Evolutionary conservation across 1,140 invertebrate species (phyloP), one percentile per base, ranked within the genome.

Genomic region (Pseudomyrmex concolor): DNA sequence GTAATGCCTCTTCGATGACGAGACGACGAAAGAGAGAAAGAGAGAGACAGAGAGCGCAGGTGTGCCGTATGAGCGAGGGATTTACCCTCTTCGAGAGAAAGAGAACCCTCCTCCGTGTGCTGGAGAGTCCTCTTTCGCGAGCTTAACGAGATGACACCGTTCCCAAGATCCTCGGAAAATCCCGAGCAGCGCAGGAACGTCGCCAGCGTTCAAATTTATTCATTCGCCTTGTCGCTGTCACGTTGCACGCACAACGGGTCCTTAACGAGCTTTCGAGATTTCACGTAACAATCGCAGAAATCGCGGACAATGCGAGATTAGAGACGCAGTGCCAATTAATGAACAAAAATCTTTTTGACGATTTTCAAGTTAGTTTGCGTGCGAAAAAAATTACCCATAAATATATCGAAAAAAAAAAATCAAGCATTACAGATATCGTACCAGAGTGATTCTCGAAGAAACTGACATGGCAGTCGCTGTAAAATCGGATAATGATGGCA

Each of bases 131-230:
- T 76, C 81, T 83, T 77, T 83, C 81, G 57, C 70, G 78, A 73
- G 67, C 60, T 82, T 77, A 83, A 83, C 81, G 72, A 83, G 81
- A 83, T 76, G 71, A 74, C 71, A 66, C 81, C 72, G 72, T 83
- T 83, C 60, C 73, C 72, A 77, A 83, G 81, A 76, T 74, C 81
- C 62, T 77, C 54, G 63, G 60, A 71, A 82, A 82, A 71, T 82
- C 70, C 57, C 22, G 57, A 48, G 57, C 17, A 43, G 57, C 78
- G 78, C 74, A 80, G 81, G 63, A 83, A 78, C 76, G 19, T 78
- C 43, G 54, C 64, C 64, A 43, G 12, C 76, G 76, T 43, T 78
- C 17, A 78, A 78, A 78, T 78, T 78, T 78, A 78, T 78, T 78
- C 76, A 78, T 78, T 78, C 54, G 43, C 64, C 54, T 78, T 43